Conservation (phyloP, 2,797 vertebrate genomes). For the Etheostoma nigrum region DNA sequence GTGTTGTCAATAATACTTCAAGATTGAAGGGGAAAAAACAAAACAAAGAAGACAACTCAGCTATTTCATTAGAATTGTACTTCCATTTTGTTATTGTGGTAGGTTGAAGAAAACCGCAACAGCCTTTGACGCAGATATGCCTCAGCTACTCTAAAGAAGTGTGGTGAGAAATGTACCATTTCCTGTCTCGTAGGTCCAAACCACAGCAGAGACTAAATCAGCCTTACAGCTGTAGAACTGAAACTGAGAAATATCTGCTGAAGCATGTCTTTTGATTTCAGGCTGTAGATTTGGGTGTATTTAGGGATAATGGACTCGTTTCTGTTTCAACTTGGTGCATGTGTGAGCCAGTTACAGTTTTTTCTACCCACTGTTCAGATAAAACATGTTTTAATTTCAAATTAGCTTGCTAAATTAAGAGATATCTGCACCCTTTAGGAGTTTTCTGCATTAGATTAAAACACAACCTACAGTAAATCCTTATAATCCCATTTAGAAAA, state of each 20-base stretch:
- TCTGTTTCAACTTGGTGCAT: constrained; percentile 16
- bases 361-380: not conserved
- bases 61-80: constrained; percentile 21
- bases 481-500: too few species aligned
- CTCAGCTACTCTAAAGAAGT: constrained; percentile 21
- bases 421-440: not conserved
- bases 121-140: constrained; percentile 42
- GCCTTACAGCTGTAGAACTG: constrained; percentile 62
- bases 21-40: not conserved
- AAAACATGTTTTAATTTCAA: not conserved
- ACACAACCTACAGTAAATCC: not conserved
- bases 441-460: not conserved
- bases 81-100: constrained; percentile 36
- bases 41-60: constrained; percentile 16
- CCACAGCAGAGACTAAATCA: constrained; percentile 52
- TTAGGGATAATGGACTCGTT: constrained; percentile 7
- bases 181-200: constrained; percentile 43
- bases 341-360: not conserved
- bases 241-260: constrained; percentile 60
- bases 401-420: not conserved
- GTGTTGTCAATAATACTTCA: too few species aligned
- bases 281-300: constrained; percentile 18
- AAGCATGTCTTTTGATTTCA: constrained; percentile 42
- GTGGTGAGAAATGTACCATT: constrained; percentile 42
- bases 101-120: constrained; percentile 45